Base-by-base conservation (phyloP, 2,113 vertebrate genomes). In the Piaya cayana region DNA sequence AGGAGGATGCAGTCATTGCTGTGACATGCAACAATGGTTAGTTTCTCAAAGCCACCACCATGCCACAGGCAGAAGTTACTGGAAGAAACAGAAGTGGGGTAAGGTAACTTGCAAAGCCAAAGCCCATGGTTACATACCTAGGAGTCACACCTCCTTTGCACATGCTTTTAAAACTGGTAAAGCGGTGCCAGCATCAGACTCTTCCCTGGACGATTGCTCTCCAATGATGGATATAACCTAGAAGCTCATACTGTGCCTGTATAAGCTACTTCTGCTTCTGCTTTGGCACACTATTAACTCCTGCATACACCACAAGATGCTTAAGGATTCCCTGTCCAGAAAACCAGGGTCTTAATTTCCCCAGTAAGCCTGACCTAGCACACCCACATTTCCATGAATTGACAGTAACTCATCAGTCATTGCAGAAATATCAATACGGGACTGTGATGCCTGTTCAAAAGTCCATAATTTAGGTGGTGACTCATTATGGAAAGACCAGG, bases 171-270 rank as follows among this genome's bases (percentile, higher is more conserved):
- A 52, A 76, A 76, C 68, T 23, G 6, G 15, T 34, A 50, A 56
- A 82, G 16, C 8, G 27, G 3, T 14, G 60, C 50, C 18, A 42
- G 16, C 29, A 58, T 17, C 13, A 45, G 8, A 10, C 26, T 11
- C 5, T n/a, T 11, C 21, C 30, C 53, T 72, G 18, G 4, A 12
- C 11, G 11, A 39, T 15, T 13, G 26, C 9, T n/a, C 15, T 52
- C 14, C 37, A n/a, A 8, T 0, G 11, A 26, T 11, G 21, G 14
- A 63, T 2, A 0, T 30, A 71, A 7, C 4, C 20, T 7, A 1
- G 0, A 65, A 77, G 9, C 6, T 52, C 29, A 13, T 6, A 34
- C 32, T 60, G 19, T 37, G 20, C 45, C 36, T 77, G 45, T 74
- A 42, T 39, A 8, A 29, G 20, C 37, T 64, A 20, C 36, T 86